A percentile compares a stretch with the other conserved stretches of the same genome.
Conservation (phyloP, 1,140 invertebrate species). For the Ericerus pela region DNA sequence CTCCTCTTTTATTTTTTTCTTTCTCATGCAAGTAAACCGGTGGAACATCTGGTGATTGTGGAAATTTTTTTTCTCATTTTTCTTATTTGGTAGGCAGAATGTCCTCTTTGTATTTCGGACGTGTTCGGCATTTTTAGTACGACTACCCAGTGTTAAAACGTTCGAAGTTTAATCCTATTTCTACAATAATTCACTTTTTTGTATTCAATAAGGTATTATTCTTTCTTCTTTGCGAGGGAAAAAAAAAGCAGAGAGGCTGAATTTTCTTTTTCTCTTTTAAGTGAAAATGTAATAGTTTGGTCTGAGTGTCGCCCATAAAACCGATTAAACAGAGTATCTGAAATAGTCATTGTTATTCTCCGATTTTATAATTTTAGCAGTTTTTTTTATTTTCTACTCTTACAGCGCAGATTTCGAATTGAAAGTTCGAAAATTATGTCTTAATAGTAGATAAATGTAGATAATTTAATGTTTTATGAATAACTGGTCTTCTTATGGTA, state of each 20-base stretch:
- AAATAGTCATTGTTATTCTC: too few species aligned
- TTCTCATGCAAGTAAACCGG: background rate
- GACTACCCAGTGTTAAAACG: background rate
- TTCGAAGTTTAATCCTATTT: constrained; percentile 2
- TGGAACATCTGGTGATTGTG: constrained; percentile 8
- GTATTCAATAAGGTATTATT: constrained; percentile 6
- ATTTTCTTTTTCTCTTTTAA: background rate
- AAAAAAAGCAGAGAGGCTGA: background rate
- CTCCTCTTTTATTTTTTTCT: too few species aligned
- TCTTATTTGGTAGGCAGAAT: background rate
- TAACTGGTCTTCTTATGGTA: too few species aligned
- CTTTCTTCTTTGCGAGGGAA: background rate
- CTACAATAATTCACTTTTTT: constrained; percentile 8
- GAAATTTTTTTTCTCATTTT: background rate
- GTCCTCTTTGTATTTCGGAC: constrained; percentile 6
- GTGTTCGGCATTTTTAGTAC: constrained; percentile 6
- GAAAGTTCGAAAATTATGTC: too few species aligned
- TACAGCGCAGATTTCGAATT: too few species aligned
- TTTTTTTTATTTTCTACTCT: too few species aligned
- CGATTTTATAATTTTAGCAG: too few species aligned
- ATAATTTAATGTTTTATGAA: too few species aligned
- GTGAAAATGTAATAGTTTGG: too few species aligned
- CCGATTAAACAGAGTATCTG: too few species aligned
- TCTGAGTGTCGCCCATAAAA: too few species aligned
- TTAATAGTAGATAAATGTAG: too few species aligned